Base-by-base conservation (phyloP, 2,888 invertebrate species). In the Luffia ferchaultella region DNA sequence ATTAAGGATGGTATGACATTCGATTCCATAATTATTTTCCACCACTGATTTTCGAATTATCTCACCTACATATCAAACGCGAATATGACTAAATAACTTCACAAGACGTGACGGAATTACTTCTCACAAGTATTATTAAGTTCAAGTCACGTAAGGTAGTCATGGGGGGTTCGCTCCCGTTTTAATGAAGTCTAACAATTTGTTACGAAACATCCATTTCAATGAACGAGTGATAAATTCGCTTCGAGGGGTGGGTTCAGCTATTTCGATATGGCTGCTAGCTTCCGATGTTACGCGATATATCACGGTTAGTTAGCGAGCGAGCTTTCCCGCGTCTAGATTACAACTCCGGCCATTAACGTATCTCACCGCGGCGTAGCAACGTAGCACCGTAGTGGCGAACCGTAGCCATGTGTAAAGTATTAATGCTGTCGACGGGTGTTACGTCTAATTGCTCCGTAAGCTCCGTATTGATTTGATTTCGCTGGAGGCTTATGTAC, bases 301-400 rank as follows among this genome's bases (percentile, higher is more conserved):
- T 12, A 12, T 12, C 30, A 12, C 5, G 12, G 30, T 30, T 12
- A 30, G 30, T 30, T 30, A 30, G 30, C 30, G 30, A 12, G 30
- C 30, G 5, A 3, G 5, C 5, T 12, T 12, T 3, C 30, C 5
- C 30, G 30, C 30, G 5, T 30, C 30, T 30, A 30, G 60, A 60
- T 59, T 62, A 55, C 55, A 62, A 64, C 62, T 64, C 61, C 64
- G 62, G 65, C 61, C 64, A 67, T 67, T 67, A 68, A 61, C 62
- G 62, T 62, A 58, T 68, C 63, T 64, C 64, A 63, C 62, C 57
- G 55, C 61, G 30, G 30, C 30, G 30, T 30, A 30, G 30, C 30
- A 12, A 3, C 12, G 30, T 30, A 30, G 30, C 30, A 12, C 5
- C 30, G 30, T 30, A 30, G 30, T 12, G 30, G 30, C 30, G 30